A percentile compares a stretch with the other conserved stretches of the same genome.
Conservation (phyloP, 2,113 vertebrate species). For the Psittacara wagleri region DNA sequence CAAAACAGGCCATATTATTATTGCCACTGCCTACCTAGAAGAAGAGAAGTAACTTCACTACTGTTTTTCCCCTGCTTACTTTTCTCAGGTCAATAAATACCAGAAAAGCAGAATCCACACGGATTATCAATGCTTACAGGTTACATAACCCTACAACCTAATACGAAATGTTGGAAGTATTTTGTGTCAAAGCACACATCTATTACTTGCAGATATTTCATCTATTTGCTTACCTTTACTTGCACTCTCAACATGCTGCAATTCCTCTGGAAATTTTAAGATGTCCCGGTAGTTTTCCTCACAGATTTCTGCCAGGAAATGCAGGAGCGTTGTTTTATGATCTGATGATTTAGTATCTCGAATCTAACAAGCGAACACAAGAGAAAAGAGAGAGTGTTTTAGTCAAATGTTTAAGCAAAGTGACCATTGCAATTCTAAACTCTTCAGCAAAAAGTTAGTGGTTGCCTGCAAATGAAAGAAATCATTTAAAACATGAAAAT, state of each 20-base stretch:
- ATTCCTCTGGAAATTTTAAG: slow-evolving; percentile 91
- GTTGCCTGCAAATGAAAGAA: not conserved
- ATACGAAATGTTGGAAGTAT: not conserved
- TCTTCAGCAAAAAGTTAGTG: not conserved
- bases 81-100: not conserved
- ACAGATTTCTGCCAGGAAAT: slow-evolving; percentile 92
- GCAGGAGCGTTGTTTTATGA: slow-evolving; percentile 89
- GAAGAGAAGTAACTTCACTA: not conserved
- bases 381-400: not conserved
- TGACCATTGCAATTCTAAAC: not conserved
- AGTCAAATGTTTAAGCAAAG: not conserved
- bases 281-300: slow-evolving; percentile 86
- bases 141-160: not conserved
- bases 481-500: rapidly evolving
- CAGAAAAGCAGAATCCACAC: not conserved
- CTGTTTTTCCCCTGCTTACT: not conserved
- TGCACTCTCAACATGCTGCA: slow-evolving; percentile 90
- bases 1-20: not conserved
- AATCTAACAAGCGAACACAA: slow-evolving; percentile 73
- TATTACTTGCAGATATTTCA: not conserved
- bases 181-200: not conserved
- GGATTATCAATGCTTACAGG: not conserved
- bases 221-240: slow-evolving; percentile 86
- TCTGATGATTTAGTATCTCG: slow-evolving; percentile 92
- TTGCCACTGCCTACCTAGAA: not conserved